Evolutionary conservation across 2,888 invertebrate species (phyloP).

Genomic region (Augochlorella aurata): DNA sequence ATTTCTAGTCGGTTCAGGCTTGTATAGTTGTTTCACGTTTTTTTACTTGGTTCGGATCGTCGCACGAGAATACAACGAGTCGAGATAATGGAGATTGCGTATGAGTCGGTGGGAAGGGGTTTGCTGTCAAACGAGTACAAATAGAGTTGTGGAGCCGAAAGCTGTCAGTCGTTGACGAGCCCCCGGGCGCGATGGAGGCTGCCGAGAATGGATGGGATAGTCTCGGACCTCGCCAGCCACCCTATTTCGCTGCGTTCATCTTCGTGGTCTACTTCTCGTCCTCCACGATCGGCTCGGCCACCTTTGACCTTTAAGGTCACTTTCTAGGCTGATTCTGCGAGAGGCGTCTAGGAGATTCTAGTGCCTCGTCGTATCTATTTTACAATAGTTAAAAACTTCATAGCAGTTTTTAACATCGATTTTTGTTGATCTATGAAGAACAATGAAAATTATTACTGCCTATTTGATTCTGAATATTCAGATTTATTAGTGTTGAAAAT

Average conservation of each 20-base stretch:
- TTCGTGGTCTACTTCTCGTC: neutral
- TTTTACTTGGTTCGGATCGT: too few species aligned
- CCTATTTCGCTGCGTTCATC: neutral
- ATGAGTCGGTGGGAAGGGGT: neutral
- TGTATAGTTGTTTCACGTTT: too few species aligned
- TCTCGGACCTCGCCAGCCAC: conserved; percentile 1
- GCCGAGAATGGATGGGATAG: conserved; percentile 1
- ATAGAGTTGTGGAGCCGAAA: conserved; percentile 11
- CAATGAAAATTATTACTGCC: too few species aligned
- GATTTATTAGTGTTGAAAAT: too few species aligned
- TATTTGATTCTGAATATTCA: too few species aligned
- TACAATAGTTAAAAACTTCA: too few species aligned
- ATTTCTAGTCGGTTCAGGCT: neutral
- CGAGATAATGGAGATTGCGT: neutral
- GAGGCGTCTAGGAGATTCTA: neutral
- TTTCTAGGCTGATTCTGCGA: neutral
- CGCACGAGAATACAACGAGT: neutral
- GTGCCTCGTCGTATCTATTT: neutral
- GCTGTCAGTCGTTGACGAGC: conserved; percentile 12
- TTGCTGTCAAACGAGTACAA: conserved; percentile 9
- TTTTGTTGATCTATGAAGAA: too few species aligned
- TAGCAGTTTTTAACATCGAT: too few species aligned
- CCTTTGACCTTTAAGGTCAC: conserved; percentile 3
- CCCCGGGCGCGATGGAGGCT: neutral
- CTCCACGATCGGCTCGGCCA: neutral